phyloP scores from a whole-genome alignment of 2,113 vertebrate genomes.

The Abramis brama region DNA sequence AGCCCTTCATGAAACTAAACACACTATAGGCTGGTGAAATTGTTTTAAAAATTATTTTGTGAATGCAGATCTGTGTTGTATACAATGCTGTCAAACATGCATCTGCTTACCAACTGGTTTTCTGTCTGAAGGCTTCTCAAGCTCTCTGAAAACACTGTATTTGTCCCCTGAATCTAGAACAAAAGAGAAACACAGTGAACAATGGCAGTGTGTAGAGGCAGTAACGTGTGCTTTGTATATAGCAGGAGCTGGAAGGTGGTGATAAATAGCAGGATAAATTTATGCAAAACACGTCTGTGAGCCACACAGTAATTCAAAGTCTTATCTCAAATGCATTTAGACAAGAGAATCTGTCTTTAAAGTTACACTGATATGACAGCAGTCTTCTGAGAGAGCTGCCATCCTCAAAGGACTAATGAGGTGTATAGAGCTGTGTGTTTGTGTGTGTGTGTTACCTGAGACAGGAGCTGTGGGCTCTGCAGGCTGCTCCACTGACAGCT shows the following conservation, averaged over 20 bases:
- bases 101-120: conserved; percentile 86
- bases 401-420: conserved; percentile 14
- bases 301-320: background rate
- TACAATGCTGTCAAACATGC: background rate
- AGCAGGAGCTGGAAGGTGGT: background rate
- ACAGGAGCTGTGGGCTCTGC: conserved; percentile 78
- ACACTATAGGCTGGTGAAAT: background rate
- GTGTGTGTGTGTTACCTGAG: conserved; percentile 79
- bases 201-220: conserved; percentile 22
- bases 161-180: conserved; percentile 87
- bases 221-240: background rate
- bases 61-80: background rate
- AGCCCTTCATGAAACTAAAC: conserved; percentile 40
- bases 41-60: background rate
- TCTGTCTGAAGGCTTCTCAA: conserved; percentile 85
- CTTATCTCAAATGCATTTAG: conserved; percentile 8
- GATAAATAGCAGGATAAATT: background rate
- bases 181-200: conserved; percentile 35
- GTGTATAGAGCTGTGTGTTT: background rate
- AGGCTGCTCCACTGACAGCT: conserved; percentile 85
- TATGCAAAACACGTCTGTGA: background rate
- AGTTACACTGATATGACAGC: conserved; percentile 13
- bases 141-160: conserved; percentile 94
- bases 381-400: background rate
- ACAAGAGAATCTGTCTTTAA: conserved; percentile 24